Evolutionary conservation across 1,140 invertebrate species (phyloP).

Genomic region (Drosophila yakuba): DNA sequence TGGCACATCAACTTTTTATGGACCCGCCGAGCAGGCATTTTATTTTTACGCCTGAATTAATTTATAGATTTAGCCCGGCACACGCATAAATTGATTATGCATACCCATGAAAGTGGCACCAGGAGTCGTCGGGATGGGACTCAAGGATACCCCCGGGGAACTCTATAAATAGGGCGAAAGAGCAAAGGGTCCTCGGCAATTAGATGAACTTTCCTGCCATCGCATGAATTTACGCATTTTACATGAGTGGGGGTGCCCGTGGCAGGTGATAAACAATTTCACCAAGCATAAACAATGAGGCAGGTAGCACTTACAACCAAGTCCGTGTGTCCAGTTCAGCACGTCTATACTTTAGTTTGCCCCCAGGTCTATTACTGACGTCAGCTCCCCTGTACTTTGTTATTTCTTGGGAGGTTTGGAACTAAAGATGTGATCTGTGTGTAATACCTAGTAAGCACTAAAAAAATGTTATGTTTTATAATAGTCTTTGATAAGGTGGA

Average conservation of each 20-base stretch:
- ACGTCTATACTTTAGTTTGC: slow-evolving; percentile 1
- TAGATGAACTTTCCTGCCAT: slow-evolving; percentile 59
- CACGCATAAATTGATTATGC: slow-evolving; percentile 69
- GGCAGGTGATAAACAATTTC: slow-evolving; percentile 68
- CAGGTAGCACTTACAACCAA: slow-evolving; percentile 18
- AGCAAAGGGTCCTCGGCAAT: slow-evolving; percentile 47
- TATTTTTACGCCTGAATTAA: slow-evolving; percentile 65
- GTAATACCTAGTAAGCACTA: no score
- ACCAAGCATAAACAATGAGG: slow-evolving; percentile 57
- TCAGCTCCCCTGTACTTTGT: neutral
- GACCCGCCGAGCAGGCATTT: slow-evolving; percentile 46
- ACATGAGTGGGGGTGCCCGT: slow-evolving; percentile 45
- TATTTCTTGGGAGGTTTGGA: no score
- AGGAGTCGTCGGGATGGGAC: slow-evolving; percentile 4
- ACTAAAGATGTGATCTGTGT: no score
- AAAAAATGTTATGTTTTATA: no score
- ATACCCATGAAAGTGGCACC: slow-evolving; percentile 44
- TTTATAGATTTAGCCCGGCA: slow-evolving; percentile 55
- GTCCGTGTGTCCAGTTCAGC: slow-evolving; percentile 2
- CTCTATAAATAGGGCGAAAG: slow-evolving; percentile 60
- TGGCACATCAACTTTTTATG: slow-evolving; percentile 51
- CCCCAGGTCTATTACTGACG: slow-evolving; percentile 30
- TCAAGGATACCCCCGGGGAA: neutral
- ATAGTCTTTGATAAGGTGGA: neutral
- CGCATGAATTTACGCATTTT: slow-evolving; percentile 63